phyloP scores from a whole-genome alignment of 2,113 vertebrate genomes.

The Callaeas wilsoni region DNA sequence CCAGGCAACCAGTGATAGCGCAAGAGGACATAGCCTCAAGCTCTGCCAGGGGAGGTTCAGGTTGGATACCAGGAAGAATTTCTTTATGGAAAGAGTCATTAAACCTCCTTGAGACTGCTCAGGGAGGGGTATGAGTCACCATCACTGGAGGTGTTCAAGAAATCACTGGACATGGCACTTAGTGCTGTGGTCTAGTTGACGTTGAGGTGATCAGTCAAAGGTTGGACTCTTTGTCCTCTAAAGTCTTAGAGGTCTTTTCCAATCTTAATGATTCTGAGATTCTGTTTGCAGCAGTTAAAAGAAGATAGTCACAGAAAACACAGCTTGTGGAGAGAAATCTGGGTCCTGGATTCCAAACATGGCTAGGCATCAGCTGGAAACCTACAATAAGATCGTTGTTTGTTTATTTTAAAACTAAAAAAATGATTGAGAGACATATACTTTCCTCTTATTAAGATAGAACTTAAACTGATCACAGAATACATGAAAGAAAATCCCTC shows the following conservation, averaged over 20 bases:
- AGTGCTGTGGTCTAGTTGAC: not conserved
- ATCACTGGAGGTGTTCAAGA: not conserved
- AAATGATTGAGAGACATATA: not conserved
- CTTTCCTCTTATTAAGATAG: not conserved
- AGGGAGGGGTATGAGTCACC: not conserved
- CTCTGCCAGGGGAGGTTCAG: not conserved
- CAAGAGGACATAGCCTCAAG: too few species aligned
- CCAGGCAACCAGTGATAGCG: not conserved
- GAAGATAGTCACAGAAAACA: not conserved
- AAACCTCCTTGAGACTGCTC: not conserved
- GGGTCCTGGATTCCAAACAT: not conserved
- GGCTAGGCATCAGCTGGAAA: not conserved
- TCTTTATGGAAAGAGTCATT: not conserved
- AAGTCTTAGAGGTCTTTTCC: not conserved
- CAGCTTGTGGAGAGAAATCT: not conserved
- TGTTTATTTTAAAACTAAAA: not conserved
- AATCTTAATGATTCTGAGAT: not conserved
- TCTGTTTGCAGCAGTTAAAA: not conserved
- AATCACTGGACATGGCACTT: not conserved
- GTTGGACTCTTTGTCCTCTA: too few species aligned
- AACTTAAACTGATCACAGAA: not conserved
- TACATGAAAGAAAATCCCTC: not conserved
- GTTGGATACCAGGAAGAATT: not conserved
- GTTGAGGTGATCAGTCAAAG: not conserved
- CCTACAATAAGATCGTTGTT: not conserved